phyloP scores from a whole-genome alignment of 2,888 invertebrate species.

The Alviniconcha strummeri region DNA sequence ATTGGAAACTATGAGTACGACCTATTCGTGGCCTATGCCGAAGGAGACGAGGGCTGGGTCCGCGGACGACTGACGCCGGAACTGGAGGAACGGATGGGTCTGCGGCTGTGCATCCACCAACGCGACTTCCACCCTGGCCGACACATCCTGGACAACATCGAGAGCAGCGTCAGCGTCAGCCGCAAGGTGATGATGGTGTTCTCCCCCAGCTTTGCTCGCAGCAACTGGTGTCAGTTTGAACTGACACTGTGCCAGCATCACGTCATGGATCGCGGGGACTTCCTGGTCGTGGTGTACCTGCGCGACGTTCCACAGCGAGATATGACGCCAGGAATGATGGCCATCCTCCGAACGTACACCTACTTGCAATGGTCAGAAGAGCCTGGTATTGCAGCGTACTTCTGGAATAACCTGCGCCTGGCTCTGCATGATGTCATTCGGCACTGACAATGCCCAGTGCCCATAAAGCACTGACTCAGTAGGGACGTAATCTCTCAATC shows the following conservation, averaged over 20 bases:
- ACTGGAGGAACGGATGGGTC: slow-evolving; percentile 74
- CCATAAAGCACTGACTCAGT: too few relatives aligned
- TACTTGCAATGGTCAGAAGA: slow-evolving; percentile 58
- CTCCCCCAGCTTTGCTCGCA: slow-evolving; percentile 75
- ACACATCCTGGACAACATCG: slow-evolving; percentile 83
- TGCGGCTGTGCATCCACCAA: slow-evolving; percentile 80
- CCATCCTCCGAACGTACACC: slow-evolving; percentile 82
- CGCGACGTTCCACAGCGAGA: slow-evolving; percentile 80
- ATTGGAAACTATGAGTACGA: slow-evolving; percentile 76
- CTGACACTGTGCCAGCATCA: slow-evolving; percentile 40
- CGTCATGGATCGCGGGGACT: slow-evolving; percentile 33
- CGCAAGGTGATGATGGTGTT: slow-evolving; percentile 80
- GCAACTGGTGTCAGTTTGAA: slow-evolving; percentile 52
- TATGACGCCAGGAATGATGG: slow-evolving; percentile 80
- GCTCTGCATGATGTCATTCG: neutral
- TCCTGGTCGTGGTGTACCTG: slow-evolving; percentile 79
- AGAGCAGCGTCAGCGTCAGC: slow-evolving; percentile 82
- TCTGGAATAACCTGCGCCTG: neutral
- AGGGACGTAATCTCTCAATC: too few relatives aligned
- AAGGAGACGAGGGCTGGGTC: slow-evolving; percentile 81
- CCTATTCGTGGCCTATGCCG: slow-evolving; percentile 83
- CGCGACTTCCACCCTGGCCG: slow-evolving; percentile 83
- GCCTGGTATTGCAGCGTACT: neutral
- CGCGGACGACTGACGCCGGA: slow-evolving; percentile 80
- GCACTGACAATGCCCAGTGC: too few relatives aligned